Evolutionary conservation across 2,888 invertebrate species (phyloP).

Genomic region (Habroteleia sp.): DNA sequence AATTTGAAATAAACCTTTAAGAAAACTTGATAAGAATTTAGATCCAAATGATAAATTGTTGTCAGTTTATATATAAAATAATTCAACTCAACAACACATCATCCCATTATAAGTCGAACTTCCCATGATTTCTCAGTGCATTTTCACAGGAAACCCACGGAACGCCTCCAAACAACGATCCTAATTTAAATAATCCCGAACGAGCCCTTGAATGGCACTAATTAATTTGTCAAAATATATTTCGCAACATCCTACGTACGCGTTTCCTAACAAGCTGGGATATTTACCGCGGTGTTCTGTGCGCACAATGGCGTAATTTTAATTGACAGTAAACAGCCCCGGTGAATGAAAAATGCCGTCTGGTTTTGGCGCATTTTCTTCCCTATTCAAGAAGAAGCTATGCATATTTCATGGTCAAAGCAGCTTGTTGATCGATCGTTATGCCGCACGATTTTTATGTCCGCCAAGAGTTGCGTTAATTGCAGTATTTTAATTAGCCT

Average conservation of each 20-base stretch:
- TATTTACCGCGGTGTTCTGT: slow-evolving; percentile 32
- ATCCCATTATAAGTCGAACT: slow-evolving; percentile 11
- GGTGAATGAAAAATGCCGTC: slow-evolving; percentile 45
- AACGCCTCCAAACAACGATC: slow-evolving; percentile 34
- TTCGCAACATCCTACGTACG: slow-evolving; percentile 48
- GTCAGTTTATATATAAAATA: too few species aligned
- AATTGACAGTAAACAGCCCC: slow-evolving; percentile 55
- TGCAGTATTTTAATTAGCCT: slow-evolving; percentile 44
- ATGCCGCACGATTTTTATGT: slow-evolving; percentile 36
- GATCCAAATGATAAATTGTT: too few species aligned
- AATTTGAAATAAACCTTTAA: too few species aligned
- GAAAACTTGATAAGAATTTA: too few species aligned
- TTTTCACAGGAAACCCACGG: slow-evolving; percentile 22
- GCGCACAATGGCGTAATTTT: slow-evolving; percentile 44
- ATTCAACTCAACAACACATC: too few species aligned
- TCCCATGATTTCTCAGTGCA: slow-evolving; percentile 1
- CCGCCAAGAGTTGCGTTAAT: slow-evolving; percentile 30
- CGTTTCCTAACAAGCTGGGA: slow-evolving; percentile 38
- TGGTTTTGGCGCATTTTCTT: slow-evolving; percentile 40
- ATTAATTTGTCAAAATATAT: slow-evolving; percentile 57
- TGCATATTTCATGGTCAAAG: slow-evolving; percentile 56
- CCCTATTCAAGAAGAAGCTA: slow-evolving; percentile 26
- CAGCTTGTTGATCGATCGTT: slow-evolving; percentile 31
- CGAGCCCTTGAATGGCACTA: slow-evolving; percentile 34
- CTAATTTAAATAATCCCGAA: slow-evolving; percentile 33